These are phyloP conservation scores for Myopa testacea DNA, from an alignment of 2,888 invertebrate species.

Conservation along the genomic window DNA sequence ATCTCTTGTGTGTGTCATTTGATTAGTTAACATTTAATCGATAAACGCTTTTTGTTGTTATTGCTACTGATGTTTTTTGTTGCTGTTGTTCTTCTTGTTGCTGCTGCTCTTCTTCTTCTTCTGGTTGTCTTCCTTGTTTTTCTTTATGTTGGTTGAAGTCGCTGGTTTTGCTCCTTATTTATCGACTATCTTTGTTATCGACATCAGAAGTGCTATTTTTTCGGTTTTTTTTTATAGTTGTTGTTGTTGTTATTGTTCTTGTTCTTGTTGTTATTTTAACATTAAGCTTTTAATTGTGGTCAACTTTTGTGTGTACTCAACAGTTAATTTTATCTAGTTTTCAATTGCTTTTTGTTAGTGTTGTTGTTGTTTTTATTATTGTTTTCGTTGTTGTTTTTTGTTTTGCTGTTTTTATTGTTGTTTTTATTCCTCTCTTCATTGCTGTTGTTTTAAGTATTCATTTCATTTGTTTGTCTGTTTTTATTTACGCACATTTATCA, in stretches of 20 bases:
- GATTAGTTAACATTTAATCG: not conserved
- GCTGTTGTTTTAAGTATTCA: not conserved
- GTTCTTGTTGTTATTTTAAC: constrained; percentile 18
- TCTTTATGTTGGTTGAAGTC: not conserved
- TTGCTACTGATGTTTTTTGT: not conserved
- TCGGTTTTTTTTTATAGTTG: not conserved
- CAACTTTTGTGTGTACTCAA: constrained; percentile 14
- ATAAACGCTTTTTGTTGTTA: constrained; percentile 5
- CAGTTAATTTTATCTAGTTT: constrained; percentile 31
- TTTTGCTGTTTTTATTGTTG: constrained; percentile 31
- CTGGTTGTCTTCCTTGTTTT: not conserved
- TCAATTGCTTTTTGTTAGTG: constrained; percentile 22
- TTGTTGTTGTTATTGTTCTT: not conserved
- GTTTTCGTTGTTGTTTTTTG: constrained; percentile 20
- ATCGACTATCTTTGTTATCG: not conserved
- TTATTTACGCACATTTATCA: not conserved
- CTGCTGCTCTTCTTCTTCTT: not conserved
- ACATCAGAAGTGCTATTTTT: not conserved
- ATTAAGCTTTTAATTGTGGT: constrained; percentile 26
- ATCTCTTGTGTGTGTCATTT: not conserved
- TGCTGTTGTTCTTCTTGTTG: not conserved
- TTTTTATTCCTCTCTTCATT: constrained; percentile 19
- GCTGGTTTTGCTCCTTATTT: not conserved
- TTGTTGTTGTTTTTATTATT: constrained; percentile 31
- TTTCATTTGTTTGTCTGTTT: not conserved